Evolutionary conservation across 2,113 vertebrate genomes (phyloP).

Genomic region (Galeopterus variegatus): DNA sequence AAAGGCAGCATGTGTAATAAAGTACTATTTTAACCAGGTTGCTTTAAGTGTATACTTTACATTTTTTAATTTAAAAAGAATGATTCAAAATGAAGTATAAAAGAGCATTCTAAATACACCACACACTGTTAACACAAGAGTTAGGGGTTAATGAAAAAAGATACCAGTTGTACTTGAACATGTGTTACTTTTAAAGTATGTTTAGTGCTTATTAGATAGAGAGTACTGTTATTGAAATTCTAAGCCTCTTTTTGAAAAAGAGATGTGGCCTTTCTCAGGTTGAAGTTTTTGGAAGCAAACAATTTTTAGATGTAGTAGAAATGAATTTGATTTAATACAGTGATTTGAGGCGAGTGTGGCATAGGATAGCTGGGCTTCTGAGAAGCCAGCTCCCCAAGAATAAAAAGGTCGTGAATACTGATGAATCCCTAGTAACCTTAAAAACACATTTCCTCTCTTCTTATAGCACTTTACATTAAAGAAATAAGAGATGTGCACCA

Average conservation of each 20-base stretch:
- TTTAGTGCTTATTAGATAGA: not conserved
- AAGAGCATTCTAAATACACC: slow-evolving; percentile 31
- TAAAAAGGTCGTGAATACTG: not conserved
- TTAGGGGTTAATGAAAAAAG: slow-evolving; percentile 27
- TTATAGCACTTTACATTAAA: not conserved
- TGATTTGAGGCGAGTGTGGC: not conserved
- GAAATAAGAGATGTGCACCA: not conserved
- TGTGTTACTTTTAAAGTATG: slow-evolving; percentile 4
- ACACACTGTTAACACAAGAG: not conserved
- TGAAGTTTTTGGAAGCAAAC: slow-evolving; percentile 5
- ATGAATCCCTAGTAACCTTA: not conserved
- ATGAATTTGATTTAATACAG: slow-evolving; percentile 8
- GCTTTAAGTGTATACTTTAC: not conserved
- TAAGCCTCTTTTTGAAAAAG: not conserved
- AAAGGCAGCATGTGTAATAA: not conserved
- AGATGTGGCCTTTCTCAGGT: not conserved
- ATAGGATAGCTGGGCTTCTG: not conserved
- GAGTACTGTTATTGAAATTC: slow-evolving; percentile 36
- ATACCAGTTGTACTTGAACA: not conserved
- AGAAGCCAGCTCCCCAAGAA: not conserved
- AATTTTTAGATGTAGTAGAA: not conserved
- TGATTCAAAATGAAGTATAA: slow-evolving; percentile 9
- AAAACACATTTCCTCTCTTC: not conserved
- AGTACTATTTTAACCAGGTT: not conserved
- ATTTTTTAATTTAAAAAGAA: not conserved